Evolutionary conservation across 2,113 vertebrate species (phyloP).

Genomic region (Nothoprocta perdicaria): DNA sequence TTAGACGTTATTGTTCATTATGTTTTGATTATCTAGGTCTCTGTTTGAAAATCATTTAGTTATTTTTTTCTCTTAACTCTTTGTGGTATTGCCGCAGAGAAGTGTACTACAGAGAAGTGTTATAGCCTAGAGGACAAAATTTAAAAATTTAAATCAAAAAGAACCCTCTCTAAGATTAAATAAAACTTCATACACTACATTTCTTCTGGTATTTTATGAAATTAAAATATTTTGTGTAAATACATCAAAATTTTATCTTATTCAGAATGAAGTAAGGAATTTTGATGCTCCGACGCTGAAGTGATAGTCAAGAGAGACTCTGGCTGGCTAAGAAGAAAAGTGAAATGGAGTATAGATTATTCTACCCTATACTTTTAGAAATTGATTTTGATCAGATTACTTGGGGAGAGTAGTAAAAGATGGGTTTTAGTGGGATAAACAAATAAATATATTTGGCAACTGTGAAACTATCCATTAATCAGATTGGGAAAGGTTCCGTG

Average conservation of each 20-base stretch:
- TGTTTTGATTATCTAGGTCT: not conserved
- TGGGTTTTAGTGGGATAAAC: slow-evolving; percentile 1
- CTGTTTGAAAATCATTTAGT: not conserved
- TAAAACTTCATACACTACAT: not conserved
- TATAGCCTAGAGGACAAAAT: not conserved
- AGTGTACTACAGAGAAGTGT: not conserved
- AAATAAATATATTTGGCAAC: slow-evolving; percentile 19
- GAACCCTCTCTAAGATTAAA: not conserved
- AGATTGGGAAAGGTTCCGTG: slow-evolving; percentile 35
- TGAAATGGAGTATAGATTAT: not conserved
- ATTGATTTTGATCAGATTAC: not conserved
- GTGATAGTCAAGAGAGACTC: not conserved
- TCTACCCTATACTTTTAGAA: not conserved
- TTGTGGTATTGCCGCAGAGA: not conserved
- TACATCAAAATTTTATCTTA: not conserved
- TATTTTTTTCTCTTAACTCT: slow-evolving; percentile 25
- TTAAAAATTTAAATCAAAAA: not conserved
- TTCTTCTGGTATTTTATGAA: not conserved
- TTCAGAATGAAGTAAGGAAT: not conserved
- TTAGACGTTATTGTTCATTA: not conserved
- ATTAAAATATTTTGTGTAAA: not conserved
- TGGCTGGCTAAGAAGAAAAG: not conserved
- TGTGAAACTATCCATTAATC: not conserved
- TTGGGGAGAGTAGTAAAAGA: slow-evolving; percentile 14
- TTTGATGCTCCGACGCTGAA: not conserved